A percentile compares a stretch with the other conserved stretches of the same genome.
Evolutionary conservation across 2,888 invertebrate species (phyloP).

Genomic region (Arctia plantaginis): DNA sequence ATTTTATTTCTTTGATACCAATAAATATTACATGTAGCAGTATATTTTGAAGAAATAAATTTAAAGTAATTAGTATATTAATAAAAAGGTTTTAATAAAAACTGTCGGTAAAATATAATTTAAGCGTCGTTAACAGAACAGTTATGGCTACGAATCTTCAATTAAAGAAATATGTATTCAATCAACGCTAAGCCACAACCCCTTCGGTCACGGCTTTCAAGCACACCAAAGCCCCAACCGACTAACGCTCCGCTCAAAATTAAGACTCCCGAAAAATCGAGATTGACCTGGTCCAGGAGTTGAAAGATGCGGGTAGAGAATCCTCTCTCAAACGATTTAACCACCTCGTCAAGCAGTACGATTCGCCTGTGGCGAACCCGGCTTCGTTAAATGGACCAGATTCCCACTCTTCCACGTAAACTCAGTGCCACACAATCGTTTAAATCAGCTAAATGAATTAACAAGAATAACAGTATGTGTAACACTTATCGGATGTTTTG

Average conservation of each 20-base stretch:
- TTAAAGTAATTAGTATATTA: neutral
- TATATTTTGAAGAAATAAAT: neutral
- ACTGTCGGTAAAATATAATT: no score
- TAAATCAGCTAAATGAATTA: neutral
- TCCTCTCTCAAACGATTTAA: neutral
- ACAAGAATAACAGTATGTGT: neutral
- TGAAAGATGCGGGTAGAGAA: neutral
- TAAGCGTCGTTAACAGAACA: no score
- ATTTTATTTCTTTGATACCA: neutral
- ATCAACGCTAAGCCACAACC: neutral
- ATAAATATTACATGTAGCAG: neutral
- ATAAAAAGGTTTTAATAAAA: no score
- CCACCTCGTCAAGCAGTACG: neutral
- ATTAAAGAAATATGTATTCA: neutral
- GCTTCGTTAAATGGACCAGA: no score
- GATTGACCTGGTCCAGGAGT: no score
- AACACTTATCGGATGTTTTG: rapidly evolving
- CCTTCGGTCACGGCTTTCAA: neutral
- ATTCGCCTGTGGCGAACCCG: no score
- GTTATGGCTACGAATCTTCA: neutral
- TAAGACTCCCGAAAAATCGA: no score
- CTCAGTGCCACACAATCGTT: no score
- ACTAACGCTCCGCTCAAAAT: neutral
- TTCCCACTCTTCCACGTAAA: no score
- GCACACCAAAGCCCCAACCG: neutral